phyloP scores from a whole-genome alignment of 2,888 invertebrate genomes.

The Eutolmus rufibarbis region DNA sequence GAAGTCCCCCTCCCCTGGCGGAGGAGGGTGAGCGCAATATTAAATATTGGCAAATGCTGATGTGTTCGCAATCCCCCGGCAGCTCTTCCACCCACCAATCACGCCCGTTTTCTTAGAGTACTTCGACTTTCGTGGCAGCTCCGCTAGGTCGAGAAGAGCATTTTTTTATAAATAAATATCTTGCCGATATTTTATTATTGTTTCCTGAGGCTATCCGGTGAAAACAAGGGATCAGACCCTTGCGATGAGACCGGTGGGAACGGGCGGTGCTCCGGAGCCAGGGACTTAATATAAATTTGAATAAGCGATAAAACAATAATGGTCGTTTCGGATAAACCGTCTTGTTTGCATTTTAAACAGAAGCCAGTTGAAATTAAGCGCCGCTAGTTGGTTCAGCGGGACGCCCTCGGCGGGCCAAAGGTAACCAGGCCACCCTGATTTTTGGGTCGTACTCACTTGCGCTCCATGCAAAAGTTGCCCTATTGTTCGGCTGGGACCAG shows the following conservation, averaged over 20 bases:
- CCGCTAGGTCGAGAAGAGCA: neutral
- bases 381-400: neutral
- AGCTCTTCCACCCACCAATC: neutral
- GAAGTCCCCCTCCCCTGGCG: neutral
- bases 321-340: slow-evolving; percentile 49
- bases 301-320: slow-evolving; percentile 49
- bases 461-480: neutral
- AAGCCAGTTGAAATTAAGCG: slow-evolving; percentile 45
- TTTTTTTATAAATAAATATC: slow-evolving; percentile 45
- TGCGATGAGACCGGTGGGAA: neutral
- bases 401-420: neutral
- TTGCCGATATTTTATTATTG: slow-evolving; percentile 49
- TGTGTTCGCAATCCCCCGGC: slow-evolving; percentile 12
- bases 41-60: slow-evolving; percentile 46
- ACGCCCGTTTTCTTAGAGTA: neutral
- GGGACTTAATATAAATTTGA: slow-evolving; percentile 48
- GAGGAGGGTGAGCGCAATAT: slow-evolving; percentile 33
- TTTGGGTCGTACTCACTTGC: neutral
- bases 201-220: slow-evolving; percentile 47
- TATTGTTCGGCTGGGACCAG: neutral
- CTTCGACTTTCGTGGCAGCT: neutral
- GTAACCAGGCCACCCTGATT: neutral
- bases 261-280: neutral
- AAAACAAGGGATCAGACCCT: slow-evolving; percentile 41
- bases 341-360: slow-evolving; percentile 49